Evolutionary conservation across 2,113 vertebrate species (phyloP).

Genomic region (Benitochromis conjunctus): DNA sequence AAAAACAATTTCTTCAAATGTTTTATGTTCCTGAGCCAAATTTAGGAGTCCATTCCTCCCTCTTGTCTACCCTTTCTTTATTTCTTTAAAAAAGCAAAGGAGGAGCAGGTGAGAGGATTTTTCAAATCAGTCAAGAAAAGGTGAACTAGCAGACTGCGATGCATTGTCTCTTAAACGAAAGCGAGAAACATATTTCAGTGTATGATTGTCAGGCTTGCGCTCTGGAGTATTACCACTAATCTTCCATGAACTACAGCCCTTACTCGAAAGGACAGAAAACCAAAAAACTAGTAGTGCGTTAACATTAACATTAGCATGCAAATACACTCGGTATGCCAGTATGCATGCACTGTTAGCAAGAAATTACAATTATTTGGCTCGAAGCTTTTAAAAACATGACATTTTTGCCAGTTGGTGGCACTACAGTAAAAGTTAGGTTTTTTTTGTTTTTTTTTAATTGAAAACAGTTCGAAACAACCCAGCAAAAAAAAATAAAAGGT

Average conservation of each 20-base stretch:
- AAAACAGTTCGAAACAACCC: not conserved
- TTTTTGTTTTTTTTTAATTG: not conserved
- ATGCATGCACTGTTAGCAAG: not conserved
- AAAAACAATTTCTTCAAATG: not conserved
- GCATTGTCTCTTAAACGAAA: not conserved
- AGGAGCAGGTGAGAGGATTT: not conserved
- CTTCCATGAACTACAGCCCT: not conserved
- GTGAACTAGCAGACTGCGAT: not conserved
- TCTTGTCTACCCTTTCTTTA: not conserved
- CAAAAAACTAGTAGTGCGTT: not conserved
- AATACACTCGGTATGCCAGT: not conserved
- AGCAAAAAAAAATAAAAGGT: not conserved
- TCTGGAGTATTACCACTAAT: not conserved
- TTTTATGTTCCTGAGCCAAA: not conserved
- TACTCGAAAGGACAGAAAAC: not conserved
- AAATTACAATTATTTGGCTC: not conserved
- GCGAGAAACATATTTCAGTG: not conserved
- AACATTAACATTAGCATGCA: not conserved
- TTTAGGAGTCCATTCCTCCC: not conserved
- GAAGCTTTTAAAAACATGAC: not conserved
- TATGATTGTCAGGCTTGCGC: not conserved
- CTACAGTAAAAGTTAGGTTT: not conserved
- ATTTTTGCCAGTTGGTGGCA: not conserved
- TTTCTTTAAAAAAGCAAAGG: not conserved
- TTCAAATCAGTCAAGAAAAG: not conserved